Evolutionary conservation across 2,113 vertebrate species (phyloP).

Genomic region (Oceanodroma tethys): DNA sequence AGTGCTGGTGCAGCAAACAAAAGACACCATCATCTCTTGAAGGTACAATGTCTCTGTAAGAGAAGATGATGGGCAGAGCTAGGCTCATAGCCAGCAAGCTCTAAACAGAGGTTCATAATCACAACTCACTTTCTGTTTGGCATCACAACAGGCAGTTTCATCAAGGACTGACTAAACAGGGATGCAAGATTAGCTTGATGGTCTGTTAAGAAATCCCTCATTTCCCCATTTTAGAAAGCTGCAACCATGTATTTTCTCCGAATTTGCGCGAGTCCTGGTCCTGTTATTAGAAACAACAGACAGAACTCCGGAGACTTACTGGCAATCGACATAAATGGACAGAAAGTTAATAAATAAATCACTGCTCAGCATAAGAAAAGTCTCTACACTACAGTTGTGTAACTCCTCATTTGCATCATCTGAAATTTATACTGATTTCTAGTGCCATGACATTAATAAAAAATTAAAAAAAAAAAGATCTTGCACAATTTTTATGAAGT

Average conservation of each 20-base stretch:
- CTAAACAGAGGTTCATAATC: background rate
- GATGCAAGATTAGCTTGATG: background rate
- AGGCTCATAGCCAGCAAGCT: background rate
- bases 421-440: conserved; percentile 13
- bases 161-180: conserved; percentile 11
- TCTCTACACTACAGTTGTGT: background rate
- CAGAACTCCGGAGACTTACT: conserved; percentile 44
- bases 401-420: conserved; percentile 58
- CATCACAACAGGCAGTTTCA: background rate
- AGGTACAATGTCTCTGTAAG: background rate
- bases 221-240: conserved; percentile 25
- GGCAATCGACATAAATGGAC: conserved; percentile 28
- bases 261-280: conserved; percentile 42
- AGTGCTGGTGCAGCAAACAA: background rate
- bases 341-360: conserved; percentile 68
- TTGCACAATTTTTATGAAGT: background rate
- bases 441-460: background rate
- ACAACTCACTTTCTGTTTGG: conserved; percentile 1
- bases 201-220: background rate
- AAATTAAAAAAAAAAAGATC: background rate
- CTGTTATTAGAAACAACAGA: conserved; percentile 58
- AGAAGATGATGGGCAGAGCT: background rate
- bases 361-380: conserved; percentile 3
- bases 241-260: background rate
- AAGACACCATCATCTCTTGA: background rate